Base-by-base conservation (phyloP, 2,888 invertebrate genomes). In the Drosophila hamatofila region DNA sequence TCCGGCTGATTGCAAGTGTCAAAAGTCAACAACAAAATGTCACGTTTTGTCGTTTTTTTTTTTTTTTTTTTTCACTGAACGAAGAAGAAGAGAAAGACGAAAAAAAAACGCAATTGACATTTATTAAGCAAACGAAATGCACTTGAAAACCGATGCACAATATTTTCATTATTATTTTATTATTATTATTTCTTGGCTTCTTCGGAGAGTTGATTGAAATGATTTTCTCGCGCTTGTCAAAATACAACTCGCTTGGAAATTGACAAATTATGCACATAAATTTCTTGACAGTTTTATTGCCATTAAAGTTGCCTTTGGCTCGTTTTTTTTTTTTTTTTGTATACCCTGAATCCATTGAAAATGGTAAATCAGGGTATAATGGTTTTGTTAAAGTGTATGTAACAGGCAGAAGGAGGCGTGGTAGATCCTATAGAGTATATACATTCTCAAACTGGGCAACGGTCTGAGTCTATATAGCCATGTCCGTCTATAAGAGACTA, bases 1-100 rank as follows among this genome's bases (percentile, higher is more conserved):
- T 74, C 64, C 78, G 65, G 63, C 59, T 70, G 69, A 87, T 77
- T 70, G 71, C 89, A 89, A 88, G 88, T 89, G 86, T 86, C 90
- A 86, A 85, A 74, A 89, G 86, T 89, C 86, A 89, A 75, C 83
- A 81, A 70, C 77, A 75, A 87, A 87, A 87, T 87, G 86, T 88
- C 86, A 87, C 86, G 86, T 87, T 87, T 88, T 64, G 65, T 70
- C 80, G 83, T 85, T 82, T 80, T 75, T 56, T 64, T 70, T 67
- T 44, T 18, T n/a, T 51, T 33, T 69, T 72, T 62, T 11, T 74
- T 64, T 69, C 70, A 81, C 69, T 57, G 70, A 65, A 58, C 61
- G 70, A 58, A 60, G 49, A 63, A n/a, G 27, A 39, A 33, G 0
- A 27, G 41, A 42, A 46, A 25, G n/a, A 16, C n/a, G n/a, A n/a